Percentiles rank a stretch among this genome's conserved stretches.
Evolutionary conservation across 2,888 invertebrate species (phyloP).

Genomic region (Alloscopus bannaensis): DNA sequence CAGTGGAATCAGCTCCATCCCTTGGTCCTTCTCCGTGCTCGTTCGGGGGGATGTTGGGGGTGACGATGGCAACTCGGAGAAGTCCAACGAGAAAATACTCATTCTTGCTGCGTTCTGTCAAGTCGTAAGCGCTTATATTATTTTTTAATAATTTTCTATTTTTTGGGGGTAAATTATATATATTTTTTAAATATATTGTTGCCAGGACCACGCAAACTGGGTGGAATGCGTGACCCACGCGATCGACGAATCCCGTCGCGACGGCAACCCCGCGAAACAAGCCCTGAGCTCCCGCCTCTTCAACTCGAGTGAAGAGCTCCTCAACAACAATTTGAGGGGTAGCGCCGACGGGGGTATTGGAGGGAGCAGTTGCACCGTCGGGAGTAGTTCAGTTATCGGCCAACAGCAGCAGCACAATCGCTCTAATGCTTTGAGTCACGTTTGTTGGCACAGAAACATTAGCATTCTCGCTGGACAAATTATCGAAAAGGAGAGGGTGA

Average conservation of each 20-base stretch:
- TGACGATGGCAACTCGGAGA: slow-evolving; percentile 1
- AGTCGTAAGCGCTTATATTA: slow-evolving; percentile 7
- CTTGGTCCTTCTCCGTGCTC: slow-evolving; percentile 61
- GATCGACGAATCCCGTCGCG: not conserved
- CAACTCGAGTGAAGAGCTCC: slow-evolving; percentile 64
- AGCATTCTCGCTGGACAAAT: slow-evolving; percentile 76
- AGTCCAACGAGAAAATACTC: slow-evolving; percentile 60
- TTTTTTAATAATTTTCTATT: not conserved
- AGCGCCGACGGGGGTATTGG: slow-evolving; percentile 74
- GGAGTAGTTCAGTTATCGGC: slow-evolving; percentile 25
- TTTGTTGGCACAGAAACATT: slow-evolving; percentile 98
- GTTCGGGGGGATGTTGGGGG: slow-evolving; percentile 52
- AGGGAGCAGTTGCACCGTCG: slow-evolving; percentile 1
- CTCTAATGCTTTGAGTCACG: slow-evolving; percentile 91
- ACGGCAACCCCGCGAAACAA: not conserved
- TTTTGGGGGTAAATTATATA: not conserved
- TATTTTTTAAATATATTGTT: not conserved
- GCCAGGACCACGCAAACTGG: slow-evolving; percentile 43
- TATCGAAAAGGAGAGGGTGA: slow-evolving; percentile 26
- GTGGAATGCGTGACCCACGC: not conserved
- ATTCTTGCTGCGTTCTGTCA: slow-evolving; percentile 39
- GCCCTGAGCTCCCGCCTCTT: slow-evolving; percentile 12
- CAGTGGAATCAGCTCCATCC: slow-evolving; percentile 54
- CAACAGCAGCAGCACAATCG: slow-evolving; percentile 79
- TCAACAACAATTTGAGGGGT: slow-evolving; percentile 77